Conservation (phyloP, 2,888 invertebrate genomes). For the Entomobrya multifasciata region DNA sequence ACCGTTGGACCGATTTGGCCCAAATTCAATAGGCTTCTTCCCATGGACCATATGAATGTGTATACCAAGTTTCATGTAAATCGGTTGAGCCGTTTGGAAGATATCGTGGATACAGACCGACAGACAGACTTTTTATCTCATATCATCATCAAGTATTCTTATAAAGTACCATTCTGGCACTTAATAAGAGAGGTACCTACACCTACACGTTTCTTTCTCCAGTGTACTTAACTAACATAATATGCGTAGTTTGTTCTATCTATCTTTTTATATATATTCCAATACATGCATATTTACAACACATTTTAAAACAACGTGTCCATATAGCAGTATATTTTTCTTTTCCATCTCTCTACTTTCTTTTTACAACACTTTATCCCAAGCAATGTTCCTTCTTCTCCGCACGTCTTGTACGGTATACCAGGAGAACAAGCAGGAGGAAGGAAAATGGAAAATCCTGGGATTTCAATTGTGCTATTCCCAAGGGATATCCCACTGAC, state of each 20-base stretch:
- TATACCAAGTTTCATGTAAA: no score
- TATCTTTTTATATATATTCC: background rate
- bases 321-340: constrained; percentile 1
- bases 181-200: no score
- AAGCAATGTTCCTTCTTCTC: constrained; percentile 1
- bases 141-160: no score
- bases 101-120: no score
- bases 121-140: no score
- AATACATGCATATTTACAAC: constrained; percentile 32
- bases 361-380: background rate
- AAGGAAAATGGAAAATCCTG: constrained; percentile 68
- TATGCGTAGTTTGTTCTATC: background rate
- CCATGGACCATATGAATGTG: no score
- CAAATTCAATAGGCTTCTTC: no score
- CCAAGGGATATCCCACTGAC: constrained; percentile 60
- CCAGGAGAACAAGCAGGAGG: no score
- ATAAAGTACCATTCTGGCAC: no score
- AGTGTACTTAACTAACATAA: background rate
- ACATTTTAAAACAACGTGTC: background rate
- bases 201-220: background rate
- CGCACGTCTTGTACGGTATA: constrained; percentile 7
- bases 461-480: constrained; percentile 68
- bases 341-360: background rate
- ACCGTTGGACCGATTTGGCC: no score
- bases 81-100: no score